Percentiles rank a stretch among this genome's conserved stretches.
phyloP scores from a whole-genome alignment of 2,888 invertebrate genomes.

The Drosophila pseudotalamancana region DNA sequence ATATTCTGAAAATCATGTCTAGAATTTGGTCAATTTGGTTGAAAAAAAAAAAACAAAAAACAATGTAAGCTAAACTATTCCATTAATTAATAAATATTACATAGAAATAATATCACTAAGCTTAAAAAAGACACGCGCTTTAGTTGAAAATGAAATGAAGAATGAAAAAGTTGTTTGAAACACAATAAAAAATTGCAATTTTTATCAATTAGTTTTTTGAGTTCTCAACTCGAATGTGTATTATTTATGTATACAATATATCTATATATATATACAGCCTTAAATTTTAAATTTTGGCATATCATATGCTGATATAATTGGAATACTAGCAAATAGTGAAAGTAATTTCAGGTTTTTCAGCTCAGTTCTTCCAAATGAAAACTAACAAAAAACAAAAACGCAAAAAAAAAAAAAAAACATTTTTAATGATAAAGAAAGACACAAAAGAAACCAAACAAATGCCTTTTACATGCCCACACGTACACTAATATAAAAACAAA shows the following conservation, averaged over 20 bases:
- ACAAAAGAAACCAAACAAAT: slow-evolving; percentile 76
- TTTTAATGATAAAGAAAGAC: slow-evolving; percentile 34
- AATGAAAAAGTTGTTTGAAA: slow-evolving; percentile 20
- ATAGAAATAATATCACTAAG: slow-evolving; percentile 71
- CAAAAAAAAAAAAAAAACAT: slow-evolving; percentile 25
- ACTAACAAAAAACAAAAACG: slow-evolving; percentile 8
- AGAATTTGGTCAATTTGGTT: slow-evolving; percentile 73
- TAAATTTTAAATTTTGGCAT: slow-evolving; percentile 49
- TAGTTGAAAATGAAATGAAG: slow-evolving; percentile 44
- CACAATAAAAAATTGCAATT: slow-evolving; percentile 44
- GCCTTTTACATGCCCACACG: slow-evolving; percentile 80
- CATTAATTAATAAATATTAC: slow-evolving; percentile 53
- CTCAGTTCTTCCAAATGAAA: slow-evolving; percentile 63
- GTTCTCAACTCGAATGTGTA: slow-evolving; percentile 17
- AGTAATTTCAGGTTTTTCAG: slow-evolving; percentile 68
- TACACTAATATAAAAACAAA: slow-evolving; percentile 56
- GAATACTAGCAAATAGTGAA: slow-evolving; percentile 47
- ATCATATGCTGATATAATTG: slow-evolving; percentile 47
- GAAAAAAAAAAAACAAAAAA: slow-evolving; percentile 8
- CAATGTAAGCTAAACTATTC: slow-evolving; percentile 51
- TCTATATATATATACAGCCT: slow-evolving; percentile 25
- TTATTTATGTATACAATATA: slow-evolving; percentile 11
- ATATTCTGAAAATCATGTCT: slow-evolving; percentile 38
- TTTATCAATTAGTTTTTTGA: slow-evolving; percentile 26
- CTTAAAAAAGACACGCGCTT: slow-evolving; percentile 62